Base-by-base conservation (phyloP, 2,888 invertebrate genomes). In the Tenthredo amoena region DNA sequence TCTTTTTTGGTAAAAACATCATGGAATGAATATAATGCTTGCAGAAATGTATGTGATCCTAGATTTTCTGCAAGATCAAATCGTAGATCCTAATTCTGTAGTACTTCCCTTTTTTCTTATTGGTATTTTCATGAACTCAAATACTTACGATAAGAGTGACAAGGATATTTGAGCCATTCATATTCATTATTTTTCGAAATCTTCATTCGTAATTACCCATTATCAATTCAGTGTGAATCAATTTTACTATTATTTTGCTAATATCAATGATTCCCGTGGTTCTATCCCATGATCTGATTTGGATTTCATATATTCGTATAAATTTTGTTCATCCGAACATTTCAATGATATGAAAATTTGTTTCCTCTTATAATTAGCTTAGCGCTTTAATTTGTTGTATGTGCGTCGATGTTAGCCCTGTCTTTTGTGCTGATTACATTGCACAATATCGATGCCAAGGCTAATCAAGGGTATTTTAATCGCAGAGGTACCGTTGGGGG, bases 371-470 rank as follows among this genome's bases (percentile, higher is more conserved):
- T 21, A 81, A 3, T 37, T 26, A 62, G 40, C 37, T 40, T 81
- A 58, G 62, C 12, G 40, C 62, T 40, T 81, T 2, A 81, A 62
- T 81, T 81, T 72, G 15, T 58, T 81, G 12, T 62, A 81, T 40
- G 21, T 58, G 26, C 37, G 40, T 26, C 15, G 40, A 40, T 62
- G 62, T 81, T 81, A 37, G n/a, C 18, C 12, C 62, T 62, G 37
- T 58, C 7, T 40, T 34, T 37, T 31, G 12, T 37, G 18, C 55
- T 34, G 34, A 55, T 77, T 55, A 34, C 18, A 55, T 55, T 81
- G 81, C 62, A 81, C 62, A 62, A 81, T 55, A 50, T 55, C 50
- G 0, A 55, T 31, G 77, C 12, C 31, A 34, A 77, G 77, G 77
- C 18, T 50, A 55, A 77, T 55, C 12, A 18, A 34, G 77, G 47